Percentiles rank a stretch among this genome's conserved stretches.
phyloP scores from a whole-genome alignment of 2,797 vertebrate genomes.

The Rallus crepitans region DNA sequence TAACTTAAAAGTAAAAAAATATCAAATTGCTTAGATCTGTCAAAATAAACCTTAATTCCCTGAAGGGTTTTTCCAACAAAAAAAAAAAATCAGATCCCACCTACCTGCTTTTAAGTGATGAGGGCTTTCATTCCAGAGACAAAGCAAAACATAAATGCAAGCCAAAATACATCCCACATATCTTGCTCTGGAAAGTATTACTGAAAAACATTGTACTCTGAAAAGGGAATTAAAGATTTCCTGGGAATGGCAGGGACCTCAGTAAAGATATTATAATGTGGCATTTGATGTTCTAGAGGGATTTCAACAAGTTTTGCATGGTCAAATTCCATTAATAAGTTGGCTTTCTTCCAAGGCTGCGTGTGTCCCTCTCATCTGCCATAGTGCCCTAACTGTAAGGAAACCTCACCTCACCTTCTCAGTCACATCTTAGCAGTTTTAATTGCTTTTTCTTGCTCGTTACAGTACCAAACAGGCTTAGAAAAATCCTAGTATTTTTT shows the following conservation, averaged over 20 bases:
- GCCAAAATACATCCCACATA: background rate
- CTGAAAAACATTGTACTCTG: background rate
- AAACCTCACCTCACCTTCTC: constrained; percentile 69
- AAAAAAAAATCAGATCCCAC: background rate
- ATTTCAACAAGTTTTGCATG: constrained; percentile 78
- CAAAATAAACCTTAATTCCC: background rate
- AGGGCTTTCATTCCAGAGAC: background rate
- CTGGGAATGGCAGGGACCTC: constrained; percentile 33
- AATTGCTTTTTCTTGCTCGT: constrained; percentile 65
- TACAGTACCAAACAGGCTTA: constrained; percentile 35
- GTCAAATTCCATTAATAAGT: constrained; percentile 78
- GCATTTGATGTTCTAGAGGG: constrained; percentile 68
- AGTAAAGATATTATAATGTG: constrained; percentile 69
- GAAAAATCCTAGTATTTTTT: background rate
- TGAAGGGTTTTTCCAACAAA: background rate
- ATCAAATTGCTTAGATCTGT: background rate
- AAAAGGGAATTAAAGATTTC: constrained; percentile 30
- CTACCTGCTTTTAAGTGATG: background rate
- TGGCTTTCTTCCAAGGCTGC: constrained; percentile 70
- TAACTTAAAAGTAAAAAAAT: background rate
- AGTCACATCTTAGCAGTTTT: constrained; percentile 58
- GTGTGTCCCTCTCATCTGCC: constrained; percentile 69
- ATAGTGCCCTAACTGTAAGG: constrained; percentile 50
- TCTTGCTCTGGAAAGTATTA: background rate
- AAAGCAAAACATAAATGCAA: background rate